Base-by-base conservation (phyloP, 2,888 invertebrate species). In the Fragum sueziense region DNA sequence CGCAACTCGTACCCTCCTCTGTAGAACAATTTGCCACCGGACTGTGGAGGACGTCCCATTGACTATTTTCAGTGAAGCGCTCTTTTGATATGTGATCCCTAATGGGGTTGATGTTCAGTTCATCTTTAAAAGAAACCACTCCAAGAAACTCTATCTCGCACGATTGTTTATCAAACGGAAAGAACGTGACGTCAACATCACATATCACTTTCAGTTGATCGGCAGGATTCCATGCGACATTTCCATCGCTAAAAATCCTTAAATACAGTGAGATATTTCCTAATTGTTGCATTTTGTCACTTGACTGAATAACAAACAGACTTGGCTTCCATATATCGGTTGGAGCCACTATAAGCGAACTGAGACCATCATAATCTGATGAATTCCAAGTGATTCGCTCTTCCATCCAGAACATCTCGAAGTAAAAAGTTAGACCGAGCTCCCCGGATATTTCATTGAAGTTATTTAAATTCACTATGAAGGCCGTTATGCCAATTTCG, bases 141-240 rank as follows among this genome's bases (percentile, higher is more conserved):
- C 51, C 47, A 4, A 59, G 34, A 14, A 85, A 34, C 1, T 70
- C 57, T n/a, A 84, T 34, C 3, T n/a, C 2, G n/a, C 82, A 82
- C 27, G 62, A 37, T 52, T 85, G 85, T 52, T 29, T 61, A 37
- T 85, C 82, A 74, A 78, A 82, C 6, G 85, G 85, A 54, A 82
- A 85, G 22, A 69, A 76, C n/a, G 74, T 76, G 25, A 82, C 82
- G 71, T 85, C 78, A 0, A 79, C 79, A 0, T 76, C 74, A 68
- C 85, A 85, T 2, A 70, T 54, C 1, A 73, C 57, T 3, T 62
- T 33, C 7, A 80, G 1, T 11, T 80, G 74, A 11, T 74, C 61
- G 51, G 73, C 82, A 0, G 70, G 62, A 14, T 14, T 37, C 80
- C 82, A 82, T 17, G 14, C 14, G 7, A 82, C 82, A 0, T 2